Conservation (phyloP, 1,140 invertebrate genomes). For the Triops cancriformis region DNA sequence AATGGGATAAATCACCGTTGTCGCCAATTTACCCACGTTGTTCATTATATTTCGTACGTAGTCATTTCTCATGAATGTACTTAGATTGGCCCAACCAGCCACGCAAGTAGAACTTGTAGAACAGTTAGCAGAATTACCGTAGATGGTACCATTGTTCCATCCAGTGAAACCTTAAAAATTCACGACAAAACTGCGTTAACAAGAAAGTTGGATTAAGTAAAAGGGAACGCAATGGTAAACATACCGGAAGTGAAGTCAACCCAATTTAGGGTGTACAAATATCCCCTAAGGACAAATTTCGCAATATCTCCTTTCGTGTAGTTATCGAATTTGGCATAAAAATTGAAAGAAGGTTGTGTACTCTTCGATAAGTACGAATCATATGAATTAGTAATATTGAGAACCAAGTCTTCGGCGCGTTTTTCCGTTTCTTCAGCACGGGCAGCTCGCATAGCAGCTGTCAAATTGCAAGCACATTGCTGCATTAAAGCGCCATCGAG, state of each 20-base stretch:
- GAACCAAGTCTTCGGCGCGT: background rate
- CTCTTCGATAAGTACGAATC: background rate
- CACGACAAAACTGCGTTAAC: too few relatives aligned
- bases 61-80: background rate
- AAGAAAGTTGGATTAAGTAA: too few relatives aligned
- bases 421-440: background rate
- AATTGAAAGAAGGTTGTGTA: background rate
- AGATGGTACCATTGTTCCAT: too few relatives aligned
- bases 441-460: background rate
- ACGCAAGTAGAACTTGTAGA: too few relatives aligned
- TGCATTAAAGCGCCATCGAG: background rate
- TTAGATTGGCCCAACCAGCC: too few relatives aligned
- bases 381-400: background rate
- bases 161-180: too few relatives aligned
- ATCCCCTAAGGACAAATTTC: background rate
- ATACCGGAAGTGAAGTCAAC: background rate
- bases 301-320: background rate
- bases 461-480: background rate
- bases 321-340: background rate
- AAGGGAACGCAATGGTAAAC: background rate
- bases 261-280: background rate
- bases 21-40: background rate
- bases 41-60: background rate
- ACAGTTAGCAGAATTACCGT: too few relatives aligned
- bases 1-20: background rate